Evolutionary conservation across 2,888 invertebrate genomes (phyloP), one percentile per base, ranked within the genome.

Genomic region (Seladonia tumulorum): DNA sequence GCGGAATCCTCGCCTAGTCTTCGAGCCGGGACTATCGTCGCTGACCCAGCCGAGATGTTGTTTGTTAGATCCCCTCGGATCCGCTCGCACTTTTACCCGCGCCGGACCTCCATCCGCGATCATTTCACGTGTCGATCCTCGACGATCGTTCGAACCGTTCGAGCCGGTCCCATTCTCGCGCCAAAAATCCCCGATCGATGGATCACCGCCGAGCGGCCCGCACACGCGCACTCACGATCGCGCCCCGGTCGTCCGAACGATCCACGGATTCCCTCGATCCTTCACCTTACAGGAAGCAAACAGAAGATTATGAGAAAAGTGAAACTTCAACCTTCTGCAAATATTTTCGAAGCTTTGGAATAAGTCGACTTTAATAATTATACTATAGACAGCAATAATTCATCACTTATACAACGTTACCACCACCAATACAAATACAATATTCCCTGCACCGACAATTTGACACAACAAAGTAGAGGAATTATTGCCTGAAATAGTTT

Each of bases 81-180:
- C 53, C 45, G 70, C 49, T 78, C 60, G 63, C 78, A 66, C 83
- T 71, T 45, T 75, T 71, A 78, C 71, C 78, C 75, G 42, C 63
- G 63, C 70, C n/a, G 60, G 76, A 29, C 39, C 68, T 57, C 79
- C 76, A 76, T 79, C 49, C 66, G 47, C 39, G 76, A 83, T 83
- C 85, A 79, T 83, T 72, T 70, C 76, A 25, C 29, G 53, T 42
- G 22, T 68, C 71, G 73, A 29, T 53, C 60, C 63, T 22, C 18
- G 73, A 76, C 63, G 78, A 14, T 53, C 76, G 47, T 45, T 63
- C 63, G 63, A 63, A 22, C 49, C 79, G 81, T 66, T 83, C 74
- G 66, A 75, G 72, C 57, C 66, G 49, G 68, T 73, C 70, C 73
- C 86, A 82, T 82, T 60, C 70, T 74, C 78, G 63, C 63, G 63